Percentiles rank a stretch among this genome's conserved stretches.
Conservation (phyloP, 1,140 invertebrate genomes). For the Apis dorsata region DNA sequence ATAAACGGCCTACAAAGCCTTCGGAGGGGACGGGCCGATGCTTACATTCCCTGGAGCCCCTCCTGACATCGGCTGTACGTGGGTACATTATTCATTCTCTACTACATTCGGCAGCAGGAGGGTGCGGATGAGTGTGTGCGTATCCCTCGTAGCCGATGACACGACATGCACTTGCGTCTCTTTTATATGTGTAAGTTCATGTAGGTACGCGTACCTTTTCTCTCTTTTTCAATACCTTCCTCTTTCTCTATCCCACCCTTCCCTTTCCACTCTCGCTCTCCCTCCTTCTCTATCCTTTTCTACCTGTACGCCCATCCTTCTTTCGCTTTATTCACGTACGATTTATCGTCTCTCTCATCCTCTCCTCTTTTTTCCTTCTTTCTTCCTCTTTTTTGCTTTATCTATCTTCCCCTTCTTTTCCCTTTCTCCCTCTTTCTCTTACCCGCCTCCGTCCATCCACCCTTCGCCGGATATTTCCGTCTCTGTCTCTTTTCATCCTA, state of each 20-base stretch:
- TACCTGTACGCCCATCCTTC: background rate
- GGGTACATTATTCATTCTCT: slow-evolving; percentile 68
- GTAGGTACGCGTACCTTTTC: background rate
- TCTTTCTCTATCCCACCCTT: slow-evolving; percentile 10
- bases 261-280: background rate
- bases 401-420: slow-evolving; percentile 13
- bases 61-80: slow-evolving; percentile 56
- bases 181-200: background rate
- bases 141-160: slow-evolving; percentile 30
- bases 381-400: background rate
- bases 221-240: slow-evolving; percentile 20
- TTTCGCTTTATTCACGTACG: background rate
- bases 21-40: slow-evolving; percentile 39
- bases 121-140: slow-evolving; percentile 48
- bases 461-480: background rate
- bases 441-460: background rate
- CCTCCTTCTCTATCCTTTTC: background rate
- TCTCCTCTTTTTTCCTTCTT: background rate
- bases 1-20: slow-evolving; percentile 58
- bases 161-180: slow-evolving; percentile 19
- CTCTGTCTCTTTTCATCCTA: background rate
- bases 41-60: slow-evolving; percentile 63
- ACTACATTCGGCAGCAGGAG: slow-evolving; percentile 58
- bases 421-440: background rate
- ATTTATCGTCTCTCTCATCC: background rate